phyloP scores from a whole-genome alignment of 2,113 vertebrate species.

The Phaethon lepturus region DNA sequence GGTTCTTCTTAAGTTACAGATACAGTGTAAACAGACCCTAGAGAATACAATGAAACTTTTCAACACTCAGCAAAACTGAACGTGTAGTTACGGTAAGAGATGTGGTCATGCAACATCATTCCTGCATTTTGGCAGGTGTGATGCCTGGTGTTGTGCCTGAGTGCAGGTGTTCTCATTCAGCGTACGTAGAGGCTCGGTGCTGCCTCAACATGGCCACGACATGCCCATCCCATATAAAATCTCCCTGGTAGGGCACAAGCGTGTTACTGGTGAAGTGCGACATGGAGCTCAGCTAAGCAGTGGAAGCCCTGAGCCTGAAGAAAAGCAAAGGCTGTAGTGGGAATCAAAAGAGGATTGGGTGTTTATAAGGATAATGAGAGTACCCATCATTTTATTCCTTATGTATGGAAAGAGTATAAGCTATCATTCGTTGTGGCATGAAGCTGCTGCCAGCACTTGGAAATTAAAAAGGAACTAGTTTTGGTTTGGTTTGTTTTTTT shows the following conservation, averaged over 20 bases:
- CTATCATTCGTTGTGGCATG: background rate
- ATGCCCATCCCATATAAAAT: background rate
- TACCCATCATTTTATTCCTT: background rate
- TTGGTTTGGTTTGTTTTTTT: background rate
- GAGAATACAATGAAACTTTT: background rate
- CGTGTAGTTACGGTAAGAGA: background rate
- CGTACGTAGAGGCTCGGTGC: accelerated
- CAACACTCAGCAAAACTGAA: background rate
- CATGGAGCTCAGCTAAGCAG: background rate
- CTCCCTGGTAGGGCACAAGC: background rate
- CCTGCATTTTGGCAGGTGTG: background rate
- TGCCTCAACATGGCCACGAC: background rate
- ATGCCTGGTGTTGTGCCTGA: background rate
- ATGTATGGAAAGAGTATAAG: background rate
- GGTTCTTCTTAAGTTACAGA: background rate
- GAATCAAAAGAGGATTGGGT: background rate
- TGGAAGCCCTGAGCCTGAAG: background rate
- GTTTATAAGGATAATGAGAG: background rate
- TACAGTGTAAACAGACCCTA: background rate
- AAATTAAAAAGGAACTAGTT: background rate
- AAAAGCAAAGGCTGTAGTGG: background rate
- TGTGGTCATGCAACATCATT: background rate
- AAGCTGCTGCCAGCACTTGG: background rate
- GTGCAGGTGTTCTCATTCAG: background rate
- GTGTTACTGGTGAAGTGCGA: background rate